Conservation (phyloP, 2,797 vertebrate species). For the Megaceryle alcyon region DNA sequence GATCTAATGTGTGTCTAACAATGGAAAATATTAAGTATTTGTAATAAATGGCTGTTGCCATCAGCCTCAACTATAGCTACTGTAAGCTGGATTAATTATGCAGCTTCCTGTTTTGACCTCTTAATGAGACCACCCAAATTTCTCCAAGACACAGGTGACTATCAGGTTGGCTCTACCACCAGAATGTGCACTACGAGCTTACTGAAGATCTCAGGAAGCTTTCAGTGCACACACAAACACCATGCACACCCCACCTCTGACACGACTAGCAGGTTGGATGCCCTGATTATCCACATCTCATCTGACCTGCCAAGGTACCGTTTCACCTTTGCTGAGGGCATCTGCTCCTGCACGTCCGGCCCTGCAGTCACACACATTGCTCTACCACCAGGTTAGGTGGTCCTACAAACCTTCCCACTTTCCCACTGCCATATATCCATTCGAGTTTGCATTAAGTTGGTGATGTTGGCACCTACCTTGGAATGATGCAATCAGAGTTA, state of each 20-base stretch:
- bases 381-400: accelerated
- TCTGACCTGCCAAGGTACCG: neutral
- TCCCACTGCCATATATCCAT: neutral
- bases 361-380: neutral
- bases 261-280: neutral
- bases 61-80: neutral
- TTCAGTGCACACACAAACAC: neutral
- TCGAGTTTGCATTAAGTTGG: neutral
- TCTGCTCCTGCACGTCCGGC: neutral
- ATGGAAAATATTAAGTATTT: neutral
- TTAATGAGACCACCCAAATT: neutral
- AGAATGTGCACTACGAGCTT: neutral
- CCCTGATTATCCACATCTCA: neutral
- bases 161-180: neutral
- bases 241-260: neutral
- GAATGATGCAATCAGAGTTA: neutral
- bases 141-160: neutral
- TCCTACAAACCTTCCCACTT: neutral
- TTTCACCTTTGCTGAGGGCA: neutral
- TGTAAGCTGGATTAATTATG: neutral
- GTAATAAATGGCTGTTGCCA: neutral
- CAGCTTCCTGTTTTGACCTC: neutral
- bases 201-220: neutral
- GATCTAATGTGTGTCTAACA: neutral
- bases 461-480: neutral